A percentile compares a stretch with the other conserved stretches of the same genome.
Conservation (phyloP, 2,888 invertebrate genomes). For the Caenorhabditis wallacei region DNA sequence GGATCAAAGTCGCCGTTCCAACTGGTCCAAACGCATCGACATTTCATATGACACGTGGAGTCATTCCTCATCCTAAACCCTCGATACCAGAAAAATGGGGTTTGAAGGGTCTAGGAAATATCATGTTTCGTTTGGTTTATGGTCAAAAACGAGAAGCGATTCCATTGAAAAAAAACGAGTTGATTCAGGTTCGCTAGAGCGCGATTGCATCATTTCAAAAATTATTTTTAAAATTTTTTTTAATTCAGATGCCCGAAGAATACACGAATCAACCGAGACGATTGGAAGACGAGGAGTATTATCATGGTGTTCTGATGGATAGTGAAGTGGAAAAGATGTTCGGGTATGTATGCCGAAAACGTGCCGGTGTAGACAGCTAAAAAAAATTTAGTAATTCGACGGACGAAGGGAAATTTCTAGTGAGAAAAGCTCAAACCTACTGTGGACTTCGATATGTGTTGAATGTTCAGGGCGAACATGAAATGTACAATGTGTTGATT, state of each 20-base stretch:
- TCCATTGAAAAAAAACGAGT: no score
- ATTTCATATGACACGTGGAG: no score
- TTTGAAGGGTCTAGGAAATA: no score
- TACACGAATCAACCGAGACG: not conserved
- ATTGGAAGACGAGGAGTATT: slow-evolving; percentile 27
- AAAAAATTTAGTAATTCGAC: slow-evolving; percentile 2
- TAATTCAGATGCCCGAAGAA: slow-evolving; percentile 11
- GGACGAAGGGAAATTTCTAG: not conserved
- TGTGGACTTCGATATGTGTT: slow-evolving; percentile 15
- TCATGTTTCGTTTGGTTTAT: no score
- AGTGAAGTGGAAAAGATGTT: not conserved
- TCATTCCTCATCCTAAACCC: no score
- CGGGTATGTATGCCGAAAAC: no score
- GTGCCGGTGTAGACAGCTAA: no score
- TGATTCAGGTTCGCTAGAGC: not conserved
- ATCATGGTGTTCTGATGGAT: slow-evolving; percentile 14
- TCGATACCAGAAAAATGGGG: no score
- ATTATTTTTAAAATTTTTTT: not conserved
- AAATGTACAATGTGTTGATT: slow-evolving; percentile 3
- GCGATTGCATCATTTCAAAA: not conserved
- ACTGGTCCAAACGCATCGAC: no score
- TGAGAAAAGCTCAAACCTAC: slow-evolving; percentile 2
- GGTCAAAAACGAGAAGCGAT: no score
- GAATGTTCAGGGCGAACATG: not conserved
- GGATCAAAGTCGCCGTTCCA: no score